These are phyloP conservation scores for Craterocephalus amniculus DNA, from an alignment of 2,797 vertebrate species.

Conservation along the genomic window DNA sequence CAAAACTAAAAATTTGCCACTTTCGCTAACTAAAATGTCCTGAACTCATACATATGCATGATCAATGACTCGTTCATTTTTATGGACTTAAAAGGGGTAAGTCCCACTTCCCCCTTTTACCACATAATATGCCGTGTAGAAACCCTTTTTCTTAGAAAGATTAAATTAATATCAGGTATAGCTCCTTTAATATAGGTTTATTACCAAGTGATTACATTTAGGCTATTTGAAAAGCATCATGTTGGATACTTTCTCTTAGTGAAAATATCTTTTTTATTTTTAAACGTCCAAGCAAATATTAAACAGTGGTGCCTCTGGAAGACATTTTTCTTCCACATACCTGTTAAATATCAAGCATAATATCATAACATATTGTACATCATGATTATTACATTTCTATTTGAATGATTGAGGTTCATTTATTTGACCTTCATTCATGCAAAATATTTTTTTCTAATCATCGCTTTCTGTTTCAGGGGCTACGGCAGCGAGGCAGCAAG, in stretches of 20 bases:
- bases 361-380: background rate
- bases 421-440: conserved; percentile 17
- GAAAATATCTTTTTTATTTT: background rate
- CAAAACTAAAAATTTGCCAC: no score
- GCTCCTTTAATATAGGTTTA: conserved; percentile 22
- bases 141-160: no score
- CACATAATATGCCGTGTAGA: no score
- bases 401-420: conserved; percentile 6
- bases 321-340: background rate
- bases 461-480: conserved; percentile 22
- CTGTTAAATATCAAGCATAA: background rate
- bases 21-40: no score
- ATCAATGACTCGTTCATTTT: no score
- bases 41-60: no score
- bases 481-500: background rate
- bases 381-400: background rate
- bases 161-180: no score
- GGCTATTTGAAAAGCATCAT: background rate
- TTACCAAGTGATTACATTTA: conserved; percentile 18
- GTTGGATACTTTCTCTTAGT: background rate
- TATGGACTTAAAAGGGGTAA: no score
- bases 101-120: no score
- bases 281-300: background rate
- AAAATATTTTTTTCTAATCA: conserved; percentile 3
- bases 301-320: background rate